A percentile compares a stretch with the other conserved stretches of the same genome.
phyloP scores from a whole-genome alignment of 1,140 invertebrate species.

The Eciton burchellii region DNA sequence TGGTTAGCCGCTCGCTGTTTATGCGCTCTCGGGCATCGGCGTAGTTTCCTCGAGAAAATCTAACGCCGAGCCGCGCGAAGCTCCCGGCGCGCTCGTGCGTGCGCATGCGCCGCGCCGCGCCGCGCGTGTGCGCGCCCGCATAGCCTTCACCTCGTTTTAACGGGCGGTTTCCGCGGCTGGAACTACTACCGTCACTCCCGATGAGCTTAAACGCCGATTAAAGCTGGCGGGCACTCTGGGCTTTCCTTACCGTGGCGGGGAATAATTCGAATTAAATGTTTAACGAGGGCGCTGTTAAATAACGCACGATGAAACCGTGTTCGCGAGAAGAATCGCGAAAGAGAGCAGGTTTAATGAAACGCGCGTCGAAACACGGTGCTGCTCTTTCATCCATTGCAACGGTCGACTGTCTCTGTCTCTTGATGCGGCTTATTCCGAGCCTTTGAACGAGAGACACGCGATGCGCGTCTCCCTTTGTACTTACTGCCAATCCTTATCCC shows the following conservation, averaged over 20 bases:
- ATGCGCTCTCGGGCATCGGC: constrained; percentile 68
- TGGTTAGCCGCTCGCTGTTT: constrained; percentile 65
- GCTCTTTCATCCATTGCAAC: too few relatives aligned
- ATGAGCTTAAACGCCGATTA: constrained; percentile 54
- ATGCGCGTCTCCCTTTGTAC: neutral
- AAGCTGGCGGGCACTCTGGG: neutral
- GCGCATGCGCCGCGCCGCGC: constrained; percentile 5
- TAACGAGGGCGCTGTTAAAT: neutral
- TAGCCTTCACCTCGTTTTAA: constrained; percentile 84
- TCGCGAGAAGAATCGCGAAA: neutral
- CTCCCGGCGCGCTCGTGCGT: constrained; percentile 1
- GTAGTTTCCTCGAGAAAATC: constrained; percentile 65
- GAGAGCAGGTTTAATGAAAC: neutral
- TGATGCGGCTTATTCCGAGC: neutral
- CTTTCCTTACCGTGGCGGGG: neutral
- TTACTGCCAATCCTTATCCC: neutral
- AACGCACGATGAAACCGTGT: too few relatives aligned
- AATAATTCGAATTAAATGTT: constrained; percentile 14
- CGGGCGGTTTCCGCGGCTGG: constrained; percentile 81
- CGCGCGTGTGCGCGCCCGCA: constrained; percentile 64
- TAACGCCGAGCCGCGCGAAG: constrained; percentile 39
- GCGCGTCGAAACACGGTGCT: neutral
- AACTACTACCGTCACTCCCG: constrained; percentile 56
- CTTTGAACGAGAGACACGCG: neutral
- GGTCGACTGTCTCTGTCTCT: neutral